Conservation (phyloP, 2,797 vertebrate genomes). For the Craterocephalus amniculus region DNA sequence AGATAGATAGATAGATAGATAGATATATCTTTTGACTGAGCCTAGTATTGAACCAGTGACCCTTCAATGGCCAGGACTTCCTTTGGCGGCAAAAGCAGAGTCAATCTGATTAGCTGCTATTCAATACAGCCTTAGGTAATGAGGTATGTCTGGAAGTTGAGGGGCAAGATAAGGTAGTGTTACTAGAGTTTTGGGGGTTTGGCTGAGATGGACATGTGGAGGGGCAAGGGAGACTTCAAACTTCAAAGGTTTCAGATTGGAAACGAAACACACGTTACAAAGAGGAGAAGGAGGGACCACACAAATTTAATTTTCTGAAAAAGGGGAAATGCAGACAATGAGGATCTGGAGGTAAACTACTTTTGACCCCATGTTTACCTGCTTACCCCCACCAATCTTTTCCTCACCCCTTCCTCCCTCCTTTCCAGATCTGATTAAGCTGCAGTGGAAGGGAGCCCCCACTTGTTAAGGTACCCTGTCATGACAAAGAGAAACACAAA, state of each 20-base stretch:
- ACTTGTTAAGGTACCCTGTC: conserved; percentile 81
- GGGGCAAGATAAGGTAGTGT: conserved; percentile 59
- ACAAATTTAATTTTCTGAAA: conserved; percentile 83
- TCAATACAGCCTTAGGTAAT: conserved; percentile 80
- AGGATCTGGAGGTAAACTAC: conserved; percentile 80
- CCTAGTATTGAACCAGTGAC: conserved; percentile 69
- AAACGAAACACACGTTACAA: conserved; percentile 74
- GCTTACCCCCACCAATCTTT: conserved; percentile 53
- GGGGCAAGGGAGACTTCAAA: conserved; percentile 61
- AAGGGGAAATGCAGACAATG: conserved; percentile 77
- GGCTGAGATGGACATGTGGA: conserved; percentile 45
- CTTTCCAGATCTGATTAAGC: conserved; percentile 81
- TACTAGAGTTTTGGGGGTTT: conserved; percentile 22
- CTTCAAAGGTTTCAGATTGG: conserved; percentile 81
- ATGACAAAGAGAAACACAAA: conserved; percentile 85
- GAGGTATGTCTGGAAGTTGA: conserved; percentile 80
- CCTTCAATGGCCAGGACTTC: conserved; percentile 49
- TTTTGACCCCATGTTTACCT: conserved; percentile 81
- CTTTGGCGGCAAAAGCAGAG: conserved; percentile 72
- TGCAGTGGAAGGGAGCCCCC: conserved; percentile 67
- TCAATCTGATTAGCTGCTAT: conserved; percentile 81
- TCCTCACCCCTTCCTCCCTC: conserved; percentile 40
- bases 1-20: no score
- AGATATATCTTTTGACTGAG: conserved; percentile 31
- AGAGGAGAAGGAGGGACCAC: conserved; percentile 60